A percentile compares a stretch with the other conserved stretches of the same genome.
Evolutionary conservation across 2,797 vertebrate genomes (phyloP).

Genomic region (Characodon lateralis): DNA sequence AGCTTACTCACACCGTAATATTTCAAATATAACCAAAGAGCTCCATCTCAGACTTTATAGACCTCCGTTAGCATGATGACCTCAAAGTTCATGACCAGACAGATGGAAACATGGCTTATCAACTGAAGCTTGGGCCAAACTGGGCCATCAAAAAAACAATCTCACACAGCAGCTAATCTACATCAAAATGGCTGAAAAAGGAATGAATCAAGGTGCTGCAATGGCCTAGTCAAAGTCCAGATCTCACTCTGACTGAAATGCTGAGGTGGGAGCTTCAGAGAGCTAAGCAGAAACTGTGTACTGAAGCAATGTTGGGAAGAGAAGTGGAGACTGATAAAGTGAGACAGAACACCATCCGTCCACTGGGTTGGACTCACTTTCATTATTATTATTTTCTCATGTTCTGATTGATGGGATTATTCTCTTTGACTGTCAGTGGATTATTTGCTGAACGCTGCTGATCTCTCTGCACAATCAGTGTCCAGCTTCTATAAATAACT

Average conservation of each 20-base stretch:
- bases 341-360: not conserved
- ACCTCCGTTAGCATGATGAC: not conserved
- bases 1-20: too few relatives aligned
- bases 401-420: not conserved
- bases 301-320: too few relatives aligned
- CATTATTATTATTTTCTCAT: not conserved
- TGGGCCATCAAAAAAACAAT: not conserved
- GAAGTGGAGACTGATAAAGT: too few relatives aligned
- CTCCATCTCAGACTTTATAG: not conserved
- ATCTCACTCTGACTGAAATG: too few relatives aligned
- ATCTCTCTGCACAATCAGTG: not conserved
- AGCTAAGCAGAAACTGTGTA: not conserved
- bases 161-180: not conserved
- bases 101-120: not conserved
- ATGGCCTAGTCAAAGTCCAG: not conserved
- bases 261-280: not conserved
- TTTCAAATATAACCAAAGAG: not conserved
- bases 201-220: not conserved
- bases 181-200: not conserved
- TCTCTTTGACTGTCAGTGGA: not conserved
- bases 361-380: not conserved
- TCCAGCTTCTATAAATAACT: conserved; percentile 63
- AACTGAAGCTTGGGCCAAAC: not conserved
- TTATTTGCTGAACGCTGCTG: not conserved
- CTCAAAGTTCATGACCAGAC: not conserved